Base-by-base conservation (phyloP, 2,888 invertebrate genomes). In the Eupithecia subumbrata region DNA sequence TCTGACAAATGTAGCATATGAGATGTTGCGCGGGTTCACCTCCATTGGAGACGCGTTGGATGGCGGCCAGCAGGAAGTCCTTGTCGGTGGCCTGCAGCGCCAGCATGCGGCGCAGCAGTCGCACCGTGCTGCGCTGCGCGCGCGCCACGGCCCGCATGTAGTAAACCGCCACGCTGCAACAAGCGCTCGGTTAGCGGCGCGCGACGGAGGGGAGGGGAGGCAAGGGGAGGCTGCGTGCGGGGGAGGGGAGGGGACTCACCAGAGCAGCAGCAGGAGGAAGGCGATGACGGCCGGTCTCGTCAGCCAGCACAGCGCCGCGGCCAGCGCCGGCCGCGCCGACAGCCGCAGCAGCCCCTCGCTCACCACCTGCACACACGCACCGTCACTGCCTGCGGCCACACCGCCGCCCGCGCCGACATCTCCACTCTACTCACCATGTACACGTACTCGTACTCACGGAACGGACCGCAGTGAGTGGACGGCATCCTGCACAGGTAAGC, bases 41-140 rank as follows among this genome's bases (percentile, higher is more conserved):
- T 89, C 96, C 96, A 77, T 96, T 95, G 45, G 96, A 95, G 18
- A 96, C 95, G 82, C 95, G 95, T 18, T 95, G 90, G 80, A 97
- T 96, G 85, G 96, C 95, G 69, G 94, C 89, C 37, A 97, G 92
- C 75, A 97, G 91, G 91, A 96, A 97, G 85, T 97, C 96, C 87
- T 97, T 97, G 84, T 97, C 97, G 84, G 95, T 95, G 0, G 96
- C 96, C 83, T 96, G 96, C 83, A 96, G 92, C 68, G 95, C 89
- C 81, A 97, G 89, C 96, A 97, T 96, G 74, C 96, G 95, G 0
- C 96, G 93, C 78, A 97, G 91, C 73, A 96, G 91, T 69, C 89
- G 88, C 74, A 96, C 96, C 95, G 96, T 96, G 71, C 95, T 91
- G 71, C 92, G 95, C 84, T 96, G 96, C 3, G 97, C 96, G 0